phyloP scores from a whole-genome alignment of 1,140 invertebrate species.

The Conus ventricosus region DNA sequence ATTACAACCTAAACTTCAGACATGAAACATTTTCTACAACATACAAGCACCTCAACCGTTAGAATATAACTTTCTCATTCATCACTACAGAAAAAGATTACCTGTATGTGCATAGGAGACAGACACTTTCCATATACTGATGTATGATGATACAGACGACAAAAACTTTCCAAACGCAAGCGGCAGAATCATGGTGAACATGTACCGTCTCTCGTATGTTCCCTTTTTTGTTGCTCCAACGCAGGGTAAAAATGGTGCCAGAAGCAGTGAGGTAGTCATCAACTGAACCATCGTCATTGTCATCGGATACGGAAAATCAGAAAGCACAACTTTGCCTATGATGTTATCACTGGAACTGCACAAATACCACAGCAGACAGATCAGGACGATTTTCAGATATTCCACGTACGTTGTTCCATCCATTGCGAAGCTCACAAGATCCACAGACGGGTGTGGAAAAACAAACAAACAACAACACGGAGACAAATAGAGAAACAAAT shows the following conservation, averaged over 20 bases:
- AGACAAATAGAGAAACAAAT: too few relatives aligned
- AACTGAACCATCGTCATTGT: constrained; percentile 95
- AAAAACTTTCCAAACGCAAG: constrained; percentile 95
- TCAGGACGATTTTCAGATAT: constrained; percentile 78
- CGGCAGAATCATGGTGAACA: constrained; percentile 88
- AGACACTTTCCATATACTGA: constrained; percentile 98
- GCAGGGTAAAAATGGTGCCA: constrained; percentile 57
- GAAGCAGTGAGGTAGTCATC: constrained; percentile 81
- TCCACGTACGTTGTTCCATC: constrained; percentile 53
- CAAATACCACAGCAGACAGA: constrained; percentile 93
- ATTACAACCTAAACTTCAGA: too few relatives aligned
- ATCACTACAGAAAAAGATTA: constrained; percentile 73
- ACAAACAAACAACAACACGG: too few relatives aligned
- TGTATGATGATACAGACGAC: constrained; percentile 92
- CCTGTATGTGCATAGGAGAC: constrained; percentile 98
- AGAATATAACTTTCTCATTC: too few relatives aligned
- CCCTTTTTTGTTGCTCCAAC: constrained; percentile 60
- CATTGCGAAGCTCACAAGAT: constrained; percentile 44
- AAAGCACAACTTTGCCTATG: constrained; percentile 91
- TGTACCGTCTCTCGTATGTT: constrained; percentile 80
- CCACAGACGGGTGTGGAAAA: too few relatives aligned
- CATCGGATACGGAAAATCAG: constrained; percentile 94
- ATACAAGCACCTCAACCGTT: too few relatives aligned
- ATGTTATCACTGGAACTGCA: constrained; percentile 93
- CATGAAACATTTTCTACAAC: too few relatives aligned